Conservation (phyloP, 2,797 vertebrate genomes). For the Mico argentatus region DNA sequence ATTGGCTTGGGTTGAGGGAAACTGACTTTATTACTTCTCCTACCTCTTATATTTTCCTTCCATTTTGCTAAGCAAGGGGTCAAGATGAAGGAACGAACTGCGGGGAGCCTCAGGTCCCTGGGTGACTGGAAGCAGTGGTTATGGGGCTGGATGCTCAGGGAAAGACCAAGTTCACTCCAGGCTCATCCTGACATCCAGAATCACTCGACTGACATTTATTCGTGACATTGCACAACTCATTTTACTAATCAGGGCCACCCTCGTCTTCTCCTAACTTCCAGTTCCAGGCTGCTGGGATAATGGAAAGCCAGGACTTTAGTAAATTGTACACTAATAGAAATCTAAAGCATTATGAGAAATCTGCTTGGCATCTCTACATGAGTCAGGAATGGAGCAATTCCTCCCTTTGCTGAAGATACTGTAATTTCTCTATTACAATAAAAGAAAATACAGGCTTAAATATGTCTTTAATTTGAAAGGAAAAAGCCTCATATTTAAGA, state of each 20-base stretch:
- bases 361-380: neutral
- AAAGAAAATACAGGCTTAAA: neutral
- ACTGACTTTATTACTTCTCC: neutral
- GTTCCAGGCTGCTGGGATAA: neutral
- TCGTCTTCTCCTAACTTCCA: neutral
- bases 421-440: constrained; percentile 22
- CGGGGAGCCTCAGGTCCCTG: neutral
- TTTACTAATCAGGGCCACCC: neutral
- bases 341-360: neutral
- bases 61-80: neutral
- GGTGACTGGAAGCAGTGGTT: neutral
- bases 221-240: neutral
- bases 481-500: constrained; percentile 29
- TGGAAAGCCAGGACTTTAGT: neutral
- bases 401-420: neutral
- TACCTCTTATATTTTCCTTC: neutral
- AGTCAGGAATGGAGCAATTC: neutral
- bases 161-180: neutral
- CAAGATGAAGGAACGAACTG: neutral
- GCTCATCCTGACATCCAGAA: neutral
- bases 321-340: neutral
- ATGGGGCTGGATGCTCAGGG: fast-evolving
- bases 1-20: neutral
- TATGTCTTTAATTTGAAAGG: neutral
- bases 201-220: neutral